Evolutionary conservation across 2,797 vertebrate genomes (phyloP), one percentile per base, ranked within the genome.

Genomic region (Dryobates pubescens): DNA sequence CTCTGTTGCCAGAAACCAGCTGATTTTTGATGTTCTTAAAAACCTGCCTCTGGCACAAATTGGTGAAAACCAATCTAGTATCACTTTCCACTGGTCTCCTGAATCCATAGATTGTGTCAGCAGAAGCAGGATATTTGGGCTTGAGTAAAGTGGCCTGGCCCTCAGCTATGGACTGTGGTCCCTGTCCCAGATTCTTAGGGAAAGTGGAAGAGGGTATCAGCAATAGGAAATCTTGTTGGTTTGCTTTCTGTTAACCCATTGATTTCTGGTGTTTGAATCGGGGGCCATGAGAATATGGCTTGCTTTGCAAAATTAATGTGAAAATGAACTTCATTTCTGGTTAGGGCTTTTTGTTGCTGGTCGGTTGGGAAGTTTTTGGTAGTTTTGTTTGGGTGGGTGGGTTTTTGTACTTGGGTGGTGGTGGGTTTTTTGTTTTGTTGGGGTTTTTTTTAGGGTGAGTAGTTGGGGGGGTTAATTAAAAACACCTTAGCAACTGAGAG

Each of bases 11-110:
- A 12, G 70, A 24, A 83, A 83, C 0, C 34, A 90, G 67, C 51
- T 92, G 58, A 71, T 51, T 82, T 95, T 73, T 91, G n/a, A 17
- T 91, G 51, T 56, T 92, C 88, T 43, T 73, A 51, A 70, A 90
- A 86, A 62, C 64, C 20, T 92, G 49, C 38, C 67, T 82, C 74
- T 79, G 85, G 64, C 65, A 79, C 36, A 77, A 68, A 74, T 56
- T 38, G 34, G 22, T 88, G 51, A 82, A 88, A 89, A 73, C 30
- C 79, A 65, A 22, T 62, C 87, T 69, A 65, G n/a, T 81, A 57
- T 81, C 73, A n/a, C 34, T 90, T 88, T 81, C 17, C 32, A 8
- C 36, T 68, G n/a, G n/a, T 74, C 43, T 57, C 27, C 34, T 68
- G 49, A 71, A 76, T 81, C 83, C 16, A 47, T 10, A 13, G 64